A percentile compares a stretch with the other conserved stretches of the same genome.
Conservation (phyloP, 1,140 invertebrate species). For the Lasioglossum baleicum region DNA sequence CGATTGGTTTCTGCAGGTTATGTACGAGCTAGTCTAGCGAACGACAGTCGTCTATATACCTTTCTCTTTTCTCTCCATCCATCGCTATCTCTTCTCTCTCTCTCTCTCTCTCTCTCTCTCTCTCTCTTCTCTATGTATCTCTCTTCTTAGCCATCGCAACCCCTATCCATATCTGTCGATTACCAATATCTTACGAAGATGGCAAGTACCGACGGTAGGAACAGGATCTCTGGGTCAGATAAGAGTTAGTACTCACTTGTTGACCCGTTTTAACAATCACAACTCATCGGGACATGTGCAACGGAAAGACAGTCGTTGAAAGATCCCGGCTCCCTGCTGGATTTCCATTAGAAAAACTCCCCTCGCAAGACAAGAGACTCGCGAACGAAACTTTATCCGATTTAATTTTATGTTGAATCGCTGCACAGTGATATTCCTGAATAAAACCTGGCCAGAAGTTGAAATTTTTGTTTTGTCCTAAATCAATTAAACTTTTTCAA, state of each 20-base stretch:
- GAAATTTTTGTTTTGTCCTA: too few species aligned
- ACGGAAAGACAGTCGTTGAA: neutral
- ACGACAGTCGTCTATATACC: too few species aligned
- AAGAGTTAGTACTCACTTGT: conserved; percentile 76
- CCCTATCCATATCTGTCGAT: conserved; percentile 58
- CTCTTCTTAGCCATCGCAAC: neutral
- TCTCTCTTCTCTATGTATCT: neutral
- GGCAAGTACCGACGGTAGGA: conserved; percentile 55
- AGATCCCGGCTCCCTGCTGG: conserved; percentile 8
- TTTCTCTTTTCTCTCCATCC: too few species aligned
- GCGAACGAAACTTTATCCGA: neutral
- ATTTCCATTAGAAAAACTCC: neutral
- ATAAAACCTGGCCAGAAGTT: too few species aligned
- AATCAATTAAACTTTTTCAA: too few species aligned
- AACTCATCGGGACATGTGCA: conserved; percentile 64
- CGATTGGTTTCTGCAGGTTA: neutral
- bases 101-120: neutral
- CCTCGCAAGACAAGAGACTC: neutral
- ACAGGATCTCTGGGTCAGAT: conserved; percentile 68
- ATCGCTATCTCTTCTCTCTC: neutral
- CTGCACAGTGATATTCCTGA: too few species aligned
- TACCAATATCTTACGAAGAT: conserved; percentile 69
- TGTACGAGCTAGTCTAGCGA: neutral
- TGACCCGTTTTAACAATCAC: conserved; percentile 70
- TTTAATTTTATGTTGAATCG: too few species aligned